phyloP scores from a whole-genome alignment of 1,140 invertebrate species.

The Drosophila takahashii region DNA sequence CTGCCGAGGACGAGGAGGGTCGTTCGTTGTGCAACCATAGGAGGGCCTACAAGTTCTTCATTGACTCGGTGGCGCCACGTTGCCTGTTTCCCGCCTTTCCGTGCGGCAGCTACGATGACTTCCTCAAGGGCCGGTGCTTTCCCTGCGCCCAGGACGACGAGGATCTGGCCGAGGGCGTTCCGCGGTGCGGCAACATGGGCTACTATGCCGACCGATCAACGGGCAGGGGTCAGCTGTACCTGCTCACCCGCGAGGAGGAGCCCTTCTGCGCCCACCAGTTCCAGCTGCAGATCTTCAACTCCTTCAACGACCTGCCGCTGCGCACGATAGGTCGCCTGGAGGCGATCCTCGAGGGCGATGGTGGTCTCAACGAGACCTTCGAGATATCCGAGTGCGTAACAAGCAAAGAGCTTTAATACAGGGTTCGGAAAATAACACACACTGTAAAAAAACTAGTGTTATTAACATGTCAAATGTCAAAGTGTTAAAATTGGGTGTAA shows the following conservation, averaged over 20 bases:
- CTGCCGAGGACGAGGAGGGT: slow-evolving; percentile 92
- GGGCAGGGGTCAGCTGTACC: slow-evolving; percentile 92
- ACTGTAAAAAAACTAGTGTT: too few relatives aligned
- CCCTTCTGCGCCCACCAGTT: slow-evolving; percentile 97
- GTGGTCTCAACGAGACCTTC: slow-evolving; percentile 94
- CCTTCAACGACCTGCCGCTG: slow-evolving; percentile 89
- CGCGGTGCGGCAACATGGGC: slow-evolving; percentile 95
- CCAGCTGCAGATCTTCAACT: slow-evolving; percentile 91
- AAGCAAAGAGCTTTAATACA: too few relatives aligned
- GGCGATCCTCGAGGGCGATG: slow-evolving; percentile 92
- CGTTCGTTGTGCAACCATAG: slow-evolving; percentile 96
- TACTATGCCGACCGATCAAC: slow-evolving; percentile 94
- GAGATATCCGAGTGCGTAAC: slow-evolving; percentile 91
- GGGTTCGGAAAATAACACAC: too few relatives aligned
- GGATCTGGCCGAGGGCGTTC: slow-evolving; percentile 84
- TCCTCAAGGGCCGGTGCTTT: slow-evolving; percentile 87
- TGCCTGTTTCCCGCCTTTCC: slow-evolving; percentile 95
- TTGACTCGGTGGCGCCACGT: slow-evolving; percentile 94
- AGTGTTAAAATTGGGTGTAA: too few relatives aligned
- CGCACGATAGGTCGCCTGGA: slow-evolving; percentile 90
- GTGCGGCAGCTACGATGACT: slow-evolving; percentile 94
- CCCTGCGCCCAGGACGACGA: slow-evolving; percentile 85
- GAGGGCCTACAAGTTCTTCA: slow-evolving; percentile 96
- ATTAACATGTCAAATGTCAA: too few relatives aligned
- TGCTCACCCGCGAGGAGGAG: slow-evolving; percentile 95